Base-by-base conservation (phyloP, 2,888 invertebrate genomes). In the Tanypteryx hageni region DNA sequence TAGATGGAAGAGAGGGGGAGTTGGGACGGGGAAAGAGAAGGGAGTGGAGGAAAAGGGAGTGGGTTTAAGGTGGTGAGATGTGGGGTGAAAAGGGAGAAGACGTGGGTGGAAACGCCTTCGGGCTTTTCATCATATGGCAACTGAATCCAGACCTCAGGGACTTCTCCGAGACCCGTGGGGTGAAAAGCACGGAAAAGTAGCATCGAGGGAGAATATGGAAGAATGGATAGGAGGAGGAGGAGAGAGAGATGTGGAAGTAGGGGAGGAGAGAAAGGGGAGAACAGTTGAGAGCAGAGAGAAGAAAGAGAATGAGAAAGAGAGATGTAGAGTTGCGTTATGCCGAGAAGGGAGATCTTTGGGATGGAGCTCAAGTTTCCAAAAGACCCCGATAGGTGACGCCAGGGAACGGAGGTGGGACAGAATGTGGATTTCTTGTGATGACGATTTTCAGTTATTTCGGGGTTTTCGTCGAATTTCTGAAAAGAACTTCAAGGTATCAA, bases 41-140 rank as follows among this genome's bases (percentile, higher is more conserved):
- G 44, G 64, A 44, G 22, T 22, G 22, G 89, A 89, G 83, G 89
- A 89, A 31, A 89, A 68, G 64, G 27, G 76, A 76, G 57, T 44
- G 56, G 83, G 10, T 44, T 64, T 31, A 68, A 61, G 44, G n/a
- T 86, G 27, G 22, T 22, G 61, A 27, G 61, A 27, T 22, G 27
- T 8, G 22, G 85, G n/a, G 86, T 14, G 16, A 10, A n/a, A 56
- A 56, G 16, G 10, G 14, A 44, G n/a, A 57, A 18, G n/a, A 14
- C 57, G 44, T 16, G 82, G 16, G 16, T 9, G 18, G 59, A 86
- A 31, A 58, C 44, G 68, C 68, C 89, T 61, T 27, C 31, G n/a
- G 89, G 89, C 64, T 44, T 89, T 89, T 64, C 89, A 89, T 89
- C 89, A 89, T 89, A 89, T 89, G 64, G 89, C 89, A 89, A 89